Base-by-base conservation (phyloP, 2,888 invertebrate genomes). In the Callyntrura sp. region DNA sequence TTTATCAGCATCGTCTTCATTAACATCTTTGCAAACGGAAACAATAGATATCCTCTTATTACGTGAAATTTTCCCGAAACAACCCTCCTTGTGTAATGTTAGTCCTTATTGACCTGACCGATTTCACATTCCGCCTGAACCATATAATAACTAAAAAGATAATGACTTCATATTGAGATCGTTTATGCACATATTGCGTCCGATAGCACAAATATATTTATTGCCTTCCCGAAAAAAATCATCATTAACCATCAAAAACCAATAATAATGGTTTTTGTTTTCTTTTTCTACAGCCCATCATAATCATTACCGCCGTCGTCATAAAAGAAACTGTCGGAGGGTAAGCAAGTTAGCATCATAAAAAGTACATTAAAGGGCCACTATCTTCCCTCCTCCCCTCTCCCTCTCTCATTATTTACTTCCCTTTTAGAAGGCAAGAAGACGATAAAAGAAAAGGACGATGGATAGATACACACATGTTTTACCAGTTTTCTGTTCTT, bases 311-410 rank as follows among this genome's bases (percentile, higher is more conserved):
- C 20, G 45, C 20, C 43, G 28, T 28, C 3, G 25, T 35, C 35
- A 35, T 25, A 23, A 5, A 62, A 8, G 11, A 62, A 43, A 25
- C 5, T n/a, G 28, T 35, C 9, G 35, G 35, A 68, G 35, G 9
- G n/a, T 43, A 45, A 48, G 45, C 70, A 14, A 45, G 70, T 45
- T 73, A 73, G 14, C 17, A 73, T 73, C 70, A 73, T 73, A 73
- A 73, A 73, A 73, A 73, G n/a, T 20, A 73, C 17, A 45, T 45
- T 73, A 73, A 45, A 17, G 43, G 8, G 62, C 28, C 11, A 28
- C 3, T 62, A 62, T 35, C 35, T 35, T 35, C 35, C 35, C 6
- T 9, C 0, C 6, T 23, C 62, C 17, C 0, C 6, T 23, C 62
- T 62, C 62, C 14, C 35, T 43, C 43, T 17, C n/a, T 68, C 35